phyloP scores from a whole-genome alignment of 2,797 vertebrate species.

The Muscicapa comitata region DNA sequence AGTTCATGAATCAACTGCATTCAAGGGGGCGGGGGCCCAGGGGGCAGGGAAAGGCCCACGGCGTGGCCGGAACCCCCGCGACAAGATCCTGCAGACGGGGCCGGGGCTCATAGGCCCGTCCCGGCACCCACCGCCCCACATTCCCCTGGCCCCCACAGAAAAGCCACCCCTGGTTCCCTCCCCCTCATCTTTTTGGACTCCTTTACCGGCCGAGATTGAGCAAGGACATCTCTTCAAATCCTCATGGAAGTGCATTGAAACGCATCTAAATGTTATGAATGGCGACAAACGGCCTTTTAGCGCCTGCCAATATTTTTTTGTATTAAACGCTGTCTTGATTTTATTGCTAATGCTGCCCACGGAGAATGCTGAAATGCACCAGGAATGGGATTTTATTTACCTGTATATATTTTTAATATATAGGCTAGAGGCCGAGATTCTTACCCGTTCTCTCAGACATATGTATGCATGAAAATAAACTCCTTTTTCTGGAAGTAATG shows the following conservation, averaged over 20 bases:
- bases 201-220: not conserved
- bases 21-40: not conserved
- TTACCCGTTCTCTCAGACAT: not conserved
- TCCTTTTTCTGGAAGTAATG: not conserved
- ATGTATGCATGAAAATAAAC: not conserved
- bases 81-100: not conserved
- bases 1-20: conserved; percentile 10
- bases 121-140: not conserved
- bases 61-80: not conserved
- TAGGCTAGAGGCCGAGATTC: not conserved
- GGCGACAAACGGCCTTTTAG: conserved; percentile 40
- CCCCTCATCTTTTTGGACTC: not conserved
- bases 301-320: not conserved
- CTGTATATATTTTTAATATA: not conserved
- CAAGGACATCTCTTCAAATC: not conserved
- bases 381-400: not conserved
- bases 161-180: not conserved
- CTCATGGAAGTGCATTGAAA: conserved; percentile 12
- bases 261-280: conserved; percentile 30
- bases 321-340: conserved; percentile 31
- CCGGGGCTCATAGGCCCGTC: accelerated
- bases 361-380: conserved; percentile 12
- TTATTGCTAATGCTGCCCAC: not conserved
- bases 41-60: not conserved
- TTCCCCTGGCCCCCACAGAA: accelerated